A percentile compares a stretch with the other conserved stretches of the same genome.
phyloP scores from a whole-genome alignment of 92 coral and sea anemone species.

The Muricea muricata region DNA sequence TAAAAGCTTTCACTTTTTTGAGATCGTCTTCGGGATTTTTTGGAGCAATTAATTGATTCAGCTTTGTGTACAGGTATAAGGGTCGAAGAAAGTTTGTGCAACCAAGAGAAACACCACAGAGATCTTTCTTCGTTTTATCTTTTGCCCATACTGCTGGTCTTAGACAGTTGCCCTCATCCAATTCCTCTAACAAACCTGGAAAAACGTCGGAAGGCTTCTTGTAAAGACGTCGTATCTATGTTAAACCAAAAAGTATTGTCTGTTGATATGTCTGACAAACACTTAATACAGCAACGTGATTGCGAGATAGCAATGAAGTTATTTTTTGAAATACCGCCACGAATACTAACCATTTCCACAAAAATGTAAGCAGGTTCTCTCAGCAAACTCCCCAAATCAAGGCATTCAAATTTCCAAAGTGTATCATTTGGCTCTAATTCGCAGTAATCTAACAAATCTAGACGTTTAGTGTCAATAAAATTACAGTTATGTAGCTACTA shows the following conservation, averaged over 20 bases:
- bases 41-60: background rate
- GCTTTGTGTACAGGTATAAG: background rate
- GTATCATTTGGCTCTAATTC: too few relatives aligned
- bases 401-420: too few relatives aligned
- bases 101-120: background rate
- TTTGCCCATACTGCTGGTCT: background rate
- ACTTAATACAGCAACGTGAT: too few relatives aligned
- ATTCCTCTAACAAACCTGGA: background rate
- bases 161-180: background rate
- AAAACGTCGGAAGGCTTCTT: background rate
- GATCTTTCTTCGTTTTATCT: background rate
- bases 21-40: background rate
- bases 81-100: background rate
- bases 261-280: too few relatives aligned
- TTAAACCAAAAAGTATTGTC: background rate
- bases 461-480: too few relatives aligned
- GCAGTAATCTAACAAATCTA: too few relatives aligned
- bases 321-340: too few relatives aligned
- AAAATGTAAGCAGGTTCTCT: background rate
- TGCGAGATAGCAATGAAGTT: too few relatives aligned
- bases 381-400: too few relatives aligned
- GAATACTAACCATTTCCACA: background rate
- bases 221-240: background rate
- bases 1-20: background rate
- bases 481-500: too few relatives aligned